Evolutionary conservation across 2,888 invertebrate species (phyloP), one percentile per base, ranked within the genome.

Genomic region (Drosophila neonasuta): DNA sequence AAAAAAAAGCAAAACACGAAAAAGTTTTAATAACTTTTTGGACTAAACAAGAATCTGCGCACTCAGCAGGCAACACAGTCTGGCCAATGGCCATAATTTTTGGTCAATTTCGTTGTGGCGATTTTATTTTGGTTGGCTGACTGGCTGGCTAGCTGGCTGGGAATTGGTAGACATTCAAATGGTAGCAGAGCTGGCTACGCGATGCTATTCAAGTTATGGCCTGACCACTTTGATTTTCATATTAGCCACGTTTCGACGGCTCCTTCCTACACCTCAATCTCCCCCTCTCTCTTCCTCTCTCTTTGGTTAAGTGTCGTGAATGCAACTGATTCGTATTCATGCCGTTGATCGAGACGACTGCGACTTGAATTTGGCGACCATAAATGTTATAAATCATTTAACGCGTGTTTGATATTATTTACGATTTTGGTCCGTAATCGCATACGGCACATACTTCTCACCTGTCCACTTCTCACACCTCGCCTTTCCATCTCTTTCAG

Each of bases 331-430:
- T 82, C 76, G 86, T 86, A 87, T 84, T 80, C 83, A 83, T 78
- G 76, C 76, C 73, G 72, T 46, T 11, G 30, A 59, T 50, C 67
- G 67, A 63, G 61, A 65, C 68, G 68, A 68, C 70, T 75, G 66
- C 52, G 79, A 68, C 78, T 71, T 72, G 74, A 77, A 60, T 71
- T 68, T 71, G 79, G 76, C 62, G 73, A 68, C 83, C 86, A 83
- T 83, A 87, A 80, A 70, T 76, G 80, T 67, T 78, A 83, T 84
- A 84, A 86, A 84, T 84, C 86, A 87, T 87, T 87, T 84, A 76
- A 87, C 80, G 86, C 87, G 87, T 87, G 86, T 80, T 86, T 76
- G 71, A 72, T 68, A 81, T 68, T 77, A 77, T 79, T 76, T 76
- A 70, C 66, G 69, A 64, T 72, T 63, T 71, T 71, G 61, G 62